These are phyloP conservation scores for Panagrolaimus sp. DNA, from an alignment of 1,140 invertebrate species.

Conservation along the genomic window DNA sequence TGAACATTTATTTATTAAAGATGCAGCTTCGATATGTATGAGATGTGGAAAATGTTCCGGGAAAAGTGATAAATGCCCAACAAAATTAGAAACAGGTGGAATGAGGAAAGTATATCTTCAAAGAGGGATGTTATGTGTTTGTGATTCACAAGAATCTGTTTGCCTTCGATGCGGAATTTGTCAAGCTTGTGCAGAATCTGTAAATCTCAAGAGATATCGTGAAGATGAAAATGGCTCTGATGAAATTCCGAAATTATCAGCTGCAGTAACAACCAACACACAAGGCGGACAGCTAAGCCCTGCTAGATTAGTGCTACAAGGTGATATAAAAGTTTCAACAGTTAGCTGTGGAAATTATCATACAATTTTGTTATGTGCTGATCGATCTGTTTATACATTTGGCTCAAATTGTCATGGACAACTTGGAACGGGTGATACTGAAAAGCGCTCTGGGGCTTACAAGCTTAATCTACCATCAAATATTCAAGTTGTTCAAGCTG, in stretches of 20 bases:
- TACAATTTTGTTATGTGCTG: constrained; percentile 40
- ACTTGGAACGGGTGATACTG: constrained; percentile 77
- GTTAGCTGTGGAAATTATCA: constrained; percentile 54
- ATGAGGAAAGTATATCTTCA: neutral
- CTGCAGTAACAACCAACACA: neutral
- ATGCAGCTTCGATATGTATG: constrained; percentile 47
- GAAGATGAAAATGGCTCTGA: constrained; percentile 46
- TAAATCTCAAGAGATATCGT: constrained; percentile 50
- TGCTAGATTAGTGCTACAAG: constrained; percentile 34
- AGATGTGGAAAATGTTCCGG: constrained; percentile 49
- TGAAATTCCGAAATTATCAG: constrained; percentile 32
- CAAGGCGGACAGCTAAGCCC: constrained; percentile 25
- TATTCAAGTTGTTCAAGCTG: constrained; percentile 64
- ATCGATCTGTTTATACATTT: constrained; percentile 71
- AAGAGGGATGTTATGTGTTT: constrained; percentile 71
- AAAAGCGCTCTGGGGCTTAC: constrained; percentile 38
- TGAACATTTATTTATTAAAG: constrained; percentile 46
- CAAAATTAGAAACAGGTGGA: neutral
- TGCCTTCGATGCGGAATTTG: constrained; percentile 86
- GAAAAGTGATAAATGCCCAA: constrained; percentile 12
- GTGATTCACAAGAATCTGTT: constrained; percentile 86
- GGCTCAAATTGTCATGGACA: constrained; percentile 87
- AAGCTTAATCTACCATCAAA: constrained; percentile 66
- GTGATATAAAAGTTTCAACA: constrained; percentile 43
- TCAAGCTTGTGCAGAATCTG: constrained; percentile 71